Evolutionary conservation across 2,113 vertebrate genomes (phyloP), one percentile per base, ranked within the genome.

Genomic region (Cephalopterus ornatus): DNA sequence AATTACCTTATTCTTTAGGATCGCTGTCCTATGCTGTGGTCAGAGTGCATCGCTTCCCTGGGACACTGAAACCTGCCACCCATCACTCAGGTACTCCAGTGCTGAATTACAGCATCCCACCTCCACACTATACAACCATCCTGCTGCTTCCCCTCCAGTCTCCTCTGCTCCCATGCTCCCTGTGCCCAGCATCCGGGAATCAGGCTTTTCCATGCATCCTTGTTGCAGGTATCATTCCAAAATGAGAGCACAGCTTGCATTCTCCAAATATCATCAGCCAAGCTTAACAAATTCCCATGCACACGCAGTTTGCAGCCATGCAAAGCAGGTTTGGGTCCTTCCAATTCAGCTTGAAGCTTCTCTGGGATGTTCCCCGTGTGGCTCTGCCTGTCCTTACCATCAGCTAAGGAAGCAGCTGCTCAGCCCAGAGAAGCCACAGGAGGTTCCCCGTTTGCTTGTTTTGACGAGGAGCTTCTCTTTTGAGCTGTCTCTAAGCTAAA

Each of bases 231-330:
- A 41, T 14, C n/a, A 23, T 8, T 47, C 85, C 78, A 58, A 55
- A 62, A 53, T 0, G 1, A 77, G 35, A 12, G 42, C 50, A n/a
- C 44, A n/a, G 53, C 13, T 82, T 21, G 23, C 32, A 6, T 44
- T 30, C 8, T 75, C 39, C 52, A 49, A 5, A 33, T 1, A 33
- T 32, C 44, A 42, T 20, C 9, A 68, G 16, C 33, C 18, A 39
- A 62, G 20, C 42, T 41, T 19, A 49, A 47, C 26, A n/a, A 82
- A 78, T 52, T 50, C 2, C 41, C 14, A 0, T 1, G 6, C 11
- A 32, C 24, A 2, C 0, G 0, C 18, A 37, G 27, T 18, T 65
- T 63, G 61, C 0, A 5, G 63, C 46, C 22, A 2, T 0, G 24
- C 61, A 53, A 41, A 39, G 47, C 37, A 62, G 28, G 37, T 44